phyloP scores from a whole-genome alignment of 1,140 invertebrate genomes.

The Coelopa frigida region DNA sequence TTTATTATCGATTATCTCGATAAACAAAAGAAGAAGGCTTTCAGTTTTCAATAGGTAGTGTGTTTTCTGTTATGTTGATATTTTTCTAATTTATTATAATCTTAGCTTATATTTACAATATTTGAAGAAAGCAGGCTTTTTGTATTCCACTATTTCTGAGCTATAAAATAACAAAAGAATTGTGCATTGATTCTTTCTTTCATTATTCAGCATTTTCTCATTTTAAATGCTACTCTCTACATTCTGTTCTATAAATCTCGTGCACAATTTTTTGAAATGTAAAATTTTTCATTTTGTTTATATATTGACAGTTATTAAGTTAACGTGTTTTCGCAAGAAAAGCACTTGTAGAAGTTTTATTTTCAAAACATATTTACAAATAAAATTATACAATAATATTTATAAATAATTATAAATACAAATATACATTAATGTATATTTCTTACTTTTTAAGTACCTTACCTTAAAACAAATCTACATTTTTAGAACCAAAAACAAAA shows the following conservation, averaged over 20 bases:
- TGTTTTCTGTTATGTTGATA: no score
- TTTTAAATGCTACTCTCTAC: conserved; percentile 9
- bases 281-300: background rate
- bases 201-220: conserved; percentile 2
- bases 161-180: no score
- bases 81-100: no score
- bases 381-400: no score
- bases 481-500: background rate
- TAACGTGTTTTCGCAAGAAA: background rate
- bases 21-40: no score
- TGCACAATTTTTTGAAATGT: conserved; percentile 10
- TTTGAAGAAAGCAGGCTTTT: no score
- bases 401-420: background rate
- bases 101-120: no score
- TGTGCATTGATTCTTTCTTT: conserved; percentile 9
- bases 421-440: conserved; percentile 9
- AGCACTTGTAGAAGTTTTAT: conserved; percentile 7
- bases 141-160: no score
- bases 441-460: conserved; percentile 8
- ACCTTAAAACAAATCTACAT: conserved; percentile 4
- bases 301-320: background rate
- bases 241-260: no score
- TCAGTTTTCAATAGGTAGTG: no score
- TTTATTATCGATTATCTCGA: no score
- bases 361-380: conserved; percentile 3